phyloP scores from a whole-genome alignment of 2,888 invertebrate genomes.

The Phaedon cochleariae region DNA sequence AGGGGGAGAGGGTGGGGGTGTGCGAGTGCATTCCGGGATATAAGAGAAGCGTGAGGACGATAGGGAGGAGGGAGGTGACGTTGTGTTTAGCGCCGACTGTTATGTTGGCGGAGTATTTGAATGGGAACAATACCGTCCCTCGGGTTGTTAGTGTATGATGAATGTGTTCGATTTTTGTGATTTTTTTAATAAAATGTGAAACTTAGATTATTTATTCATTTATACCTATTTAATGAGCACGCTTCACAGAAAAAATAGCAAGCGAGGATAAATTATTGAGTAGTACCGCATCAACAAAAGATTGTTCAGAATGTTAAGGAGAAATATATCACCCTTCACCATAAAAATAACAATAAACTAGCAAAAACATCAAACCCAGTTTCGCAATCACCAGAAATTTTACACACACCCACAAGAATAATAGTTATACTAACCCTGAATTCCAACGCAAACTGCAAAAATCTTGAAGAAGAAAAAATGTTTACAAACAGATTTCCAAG shows the following conservation, averaged over 20 bases:
- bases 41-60: conserved; percentile 58
- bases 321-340: too few relatives aligned
- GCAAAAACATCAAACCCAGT: too few relatives aligned
- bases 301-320: too few relatives aligned
- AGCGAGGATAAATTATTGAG: neutral
- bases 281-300: neutral
- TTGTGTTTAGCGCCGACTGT: conserved; percentile 72
- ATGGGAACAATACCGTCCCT: conserved; percentile 58
- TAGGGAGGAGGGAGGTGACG: conserved; percentile 54
- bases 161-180: conserved; percentile 11
- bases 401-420: conserved; percentile 10
- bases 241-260: neutral
- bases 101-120: conserved; percentile 72
- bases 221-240: neutral
- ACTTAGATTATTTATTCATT: too few relatives aligned
- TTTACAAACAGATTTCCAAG: neutral
- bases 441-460: conserved; percentile 47
- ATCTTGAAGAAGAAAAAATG: conserved; percentile 34
- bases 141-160: conserved; percentile 19
- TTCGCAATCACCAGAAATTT: too few relatives aligned
- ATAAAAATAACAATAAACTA: too few relatives aligned
- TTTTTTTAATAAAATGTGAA: conserved; percentile 13
- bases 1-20: conserved; percentile 46
- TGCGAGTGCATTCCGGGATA: conserved; percentile 77
- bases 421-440: conserved; percentile 37